Conservation (phyloP, 1,140 invertebrate species). For the Drosophila tropicalis region DNA sequence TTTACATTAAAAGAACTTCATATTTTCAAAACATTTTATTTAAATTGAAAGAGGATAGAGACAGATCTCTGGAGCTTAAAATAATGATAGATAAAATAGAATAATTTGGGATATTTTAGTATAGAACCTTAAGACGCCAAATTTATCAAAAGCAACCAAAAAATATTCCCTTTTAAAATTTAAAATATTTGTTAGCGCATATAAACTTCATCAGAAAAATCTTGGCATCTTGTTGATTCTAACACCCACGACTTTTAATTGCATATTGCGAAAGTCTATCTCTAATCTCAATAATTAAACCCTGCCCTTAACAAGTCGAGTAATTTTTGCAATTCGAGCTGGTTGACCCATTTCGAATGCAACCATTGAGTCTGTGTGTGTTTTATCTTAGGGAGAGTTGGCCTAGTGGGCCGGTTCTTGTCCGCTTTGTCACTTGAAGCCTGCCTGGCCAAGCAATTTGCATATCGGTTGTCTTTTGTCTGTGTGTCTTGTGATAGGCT, state of each 20-base stretch:
- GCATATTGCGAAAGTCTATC: conserved; percentile 27
- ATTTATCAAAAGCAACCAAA: too few relatives aligned
- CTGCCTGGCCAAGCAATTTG: conserved; percentile 63
- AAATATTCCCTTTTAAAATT: too few relatives aligned
- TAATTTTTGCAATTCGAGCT: conserved; percentile 47
- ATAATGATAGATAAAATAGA: too few relatives aligned
- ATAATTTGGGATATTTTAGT: too few relatives aligned
- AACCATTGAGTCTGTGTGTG: conserved; percentile 34
- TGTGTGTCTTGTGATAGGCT: conserved; percentile 63
- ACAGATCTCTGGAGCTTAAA: too few relatives aligned
- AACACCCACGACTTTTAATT: conserved; percentile 41
- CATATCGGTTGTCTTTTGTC: conserved; percentile 63
- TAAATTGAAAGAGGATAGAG: too few relatives aligned
- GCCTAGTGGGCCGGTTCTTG: not conserved
- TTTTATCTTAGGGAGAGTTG: conserved; percentile 1
- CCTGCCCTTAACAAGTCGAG: conserved; percentile 28
- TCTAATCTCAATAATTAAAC: conserved; percentile 57
- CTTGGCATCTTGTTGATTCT: too few relatives aligned
- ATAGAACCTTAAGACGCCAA: too few relatives aligned
- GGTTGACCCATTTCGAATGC: conserved; percentile 49
- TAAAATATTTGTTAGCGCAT: too few relatives aligned
- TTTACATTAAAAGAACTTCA: too few relatives aligned
- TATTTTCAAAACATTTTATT: too few relatives aligned
- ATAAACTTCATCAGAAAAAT: not conserved
- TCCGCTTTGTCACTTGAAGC: conserved; percentile 58